These are phyloP conservation scores for Gobionotothen gibberifrons DNA, from an alignment of 2,797 vertebrate genomes.

Conservation along the genomic window DNA sequence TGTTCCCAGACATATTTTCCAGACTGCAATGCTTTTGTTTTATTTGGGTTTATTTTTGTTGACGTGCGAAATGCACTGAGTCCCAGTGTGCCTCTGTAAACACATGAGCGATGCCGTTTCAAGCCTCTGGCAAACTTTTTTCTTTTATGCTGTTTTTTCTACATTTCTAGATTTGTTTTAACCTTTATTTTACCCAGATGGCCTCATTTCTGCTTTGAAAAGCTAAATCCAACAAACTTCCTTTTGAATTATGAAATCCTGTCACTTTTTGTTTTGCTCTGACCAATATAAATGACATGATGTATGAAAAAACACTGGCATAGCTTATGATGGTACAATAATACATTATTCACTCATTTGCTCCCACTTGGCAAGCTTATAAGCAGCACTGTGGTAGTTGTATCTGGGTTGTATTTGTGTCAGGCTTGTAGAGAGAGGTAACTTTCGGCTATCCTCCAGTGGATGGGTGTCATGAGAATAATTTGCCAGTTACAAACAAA, in stretches of 20 bases:
- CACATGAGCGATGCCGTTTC: not conserved
- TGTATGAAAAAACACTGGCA: not conserved
- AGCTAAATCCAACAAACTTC: not conserved
- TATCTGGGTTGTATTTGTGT: slow-evolving; percentile 17
- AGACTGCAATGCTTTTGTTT: not conserved
- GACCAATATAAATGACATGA: not conserved
- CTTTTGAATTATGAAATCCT: not conserved
- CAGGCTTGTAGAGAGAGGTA: slow-evolving; percentile 17
- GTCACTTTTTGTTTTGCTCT: not conserved
- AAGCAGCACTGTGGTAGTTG: not conserved
- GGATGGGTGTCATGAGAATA: slow-evolving; percentile 46
- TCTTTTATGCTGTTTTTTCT: not conserved
- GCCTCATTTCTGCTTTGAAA: not conserved
- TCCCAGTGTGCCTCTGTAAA: not conserved
- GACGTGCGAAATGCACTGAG: not conserved
- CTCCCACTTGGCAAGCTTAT: not conserved
- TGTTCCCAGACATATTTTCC: not conserved
- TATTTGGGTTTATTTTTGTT: not conserved
- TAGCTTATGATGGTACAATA: not conserved
- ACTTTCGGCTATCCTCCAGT: slow-evolving; percentile 36
- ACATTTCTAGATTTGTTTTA: not conserved
- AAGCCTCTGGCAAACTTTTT: not conserved
- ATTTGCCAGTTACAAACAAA: slow-evolving; percentile 43
- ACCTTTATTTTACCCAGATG: not conserved
- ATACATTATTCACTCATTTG: slow-evolving; percentile 16